Percentiles rank a stretch among this genome's conserved stretches.
Conservation (phyloP, 2,888 invertebrate genomes). For the Ormyrus pomaceus region DNA sequence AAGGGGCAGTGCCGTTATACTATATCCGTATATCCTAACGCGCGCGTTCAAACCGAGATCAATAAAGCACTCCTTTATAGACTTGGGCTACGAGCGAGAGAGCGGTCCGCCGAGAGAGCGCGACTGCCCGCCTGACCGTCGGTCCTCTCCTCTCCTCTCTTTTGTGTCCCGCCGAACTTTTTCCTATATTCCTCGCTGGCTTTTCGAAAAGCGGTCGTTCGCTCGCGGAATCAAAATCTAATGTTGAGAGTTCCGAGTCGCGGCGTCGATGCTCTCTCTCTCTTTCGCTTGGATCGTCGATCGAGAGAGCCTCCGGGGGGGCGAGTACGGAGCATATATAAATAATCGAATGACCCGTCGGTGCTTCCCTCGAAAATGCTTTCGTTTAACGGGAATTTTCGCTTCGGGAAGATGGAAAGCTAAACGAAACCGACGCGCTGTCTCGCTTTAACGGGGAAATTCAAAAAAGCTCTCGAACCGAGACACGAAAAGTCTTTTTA, state of each 20-base stretch:
- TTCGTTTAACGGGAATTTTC: background rate
- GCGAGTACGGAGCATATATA: conserved; percentile 65
- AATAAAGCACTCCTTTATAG: conserved; percentile 75
- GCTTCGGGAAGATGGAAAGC: background rate
- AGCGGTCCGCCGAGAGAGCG: background rate
- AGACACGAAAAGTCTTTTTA: no score
- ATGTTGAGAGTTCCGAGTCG: no score
- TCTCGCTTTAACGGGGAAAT: background rate
- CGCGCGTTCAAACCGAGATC: conserved; percentile 74
- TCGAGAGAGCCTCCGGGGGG: conserved; percentile 48
- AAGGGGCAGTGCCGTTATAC: conserved; percentile 33
- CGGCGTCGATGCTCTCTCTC: conserved; percentile 24
- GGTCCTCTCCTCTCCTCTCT: no score
- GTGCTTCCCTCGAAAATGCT: conserved; percentile 2
- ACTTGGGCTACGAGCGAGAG: conserved; percentile 65
- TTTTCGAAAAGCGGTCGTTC: background rate
- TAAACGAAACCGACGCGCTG: background rate
- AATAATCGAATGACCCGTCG: conserved; percentile 70
- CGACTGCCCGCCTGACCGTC: conserved; percentile 28
- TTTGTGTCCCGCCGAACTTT: background rate
- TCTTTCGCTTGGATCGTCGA: background rate
- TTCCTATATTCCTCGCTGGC: background rate
- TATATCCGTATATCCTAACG: conserved; percentile 60
- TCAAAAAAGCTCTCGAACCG: no score
- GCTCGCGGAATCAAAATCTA: conserved; percentile 7